These are phyloP conservation scores for Xestobium rufovillosum DNA, from an alignment of 2,888 invertebrate genomes.

Conservation along the genomic window DNA sequence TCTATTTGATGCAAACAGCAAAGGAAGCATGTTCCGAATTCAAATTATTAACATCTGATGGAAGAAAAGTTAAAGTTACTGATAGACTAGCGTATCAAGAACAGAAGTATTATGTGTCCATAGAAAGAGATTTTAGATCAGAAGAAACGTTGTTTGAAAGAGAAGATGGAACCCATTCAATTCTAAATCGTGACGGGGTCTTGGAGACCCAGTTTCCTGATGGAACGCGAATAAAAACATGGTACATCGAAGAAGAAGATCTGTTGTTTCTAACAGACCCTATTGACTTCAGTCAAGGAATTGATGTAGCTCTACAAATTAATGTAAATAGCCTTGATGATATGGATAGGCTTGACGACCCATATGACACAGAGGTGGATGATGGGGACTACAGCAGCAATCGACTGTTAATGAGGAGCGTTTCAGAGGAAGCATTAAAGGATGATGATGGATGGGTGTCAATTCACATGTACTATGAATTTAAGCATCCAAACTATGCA, in stretches of 20 bases:
- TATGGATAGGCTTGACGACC: not conserved
- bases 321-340: no score
- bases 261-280: no score
- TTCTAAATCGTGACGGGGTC: constrained; percentile 23
- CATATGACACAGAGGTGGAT: not conserved
- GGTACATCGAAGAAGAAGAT: constrained; percentile 2
- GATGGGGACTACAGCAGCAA: not conserved
- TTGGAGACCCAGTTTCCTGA: constrained; percentile 25
- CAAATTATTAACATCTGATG: not conserved
- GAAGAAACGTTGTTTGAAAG: constrained; percentile 28
- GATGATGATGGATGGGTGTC: constrained; percentile 24
- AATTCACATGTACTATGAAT: constrained; percentile 24
- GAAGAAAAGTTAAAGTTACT: not conserved
- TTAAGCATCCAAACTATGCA: constrained; percentile 28
- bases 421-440: constrained; percentile 3
- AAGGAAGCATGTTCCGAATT: not conserved
- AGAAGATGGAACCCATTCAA: constrained; percentile 27
- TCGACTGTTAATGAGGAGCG: no score
- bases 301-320: no score
- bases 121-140: constrained; percentile 26
- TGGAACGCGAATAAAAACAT: constrained; percentile 26
- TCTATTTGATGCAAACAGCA: not conserved
- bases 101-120: not conserved
- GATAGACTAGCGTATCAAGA: not conserved
- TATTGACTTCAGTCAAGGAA: no score